Percentiles rank a stretch among this genome's conserved stretches.
Conservation (phyloP, 2,113 vertebrate genomes). For the Aphyosemion australe region DNA sequence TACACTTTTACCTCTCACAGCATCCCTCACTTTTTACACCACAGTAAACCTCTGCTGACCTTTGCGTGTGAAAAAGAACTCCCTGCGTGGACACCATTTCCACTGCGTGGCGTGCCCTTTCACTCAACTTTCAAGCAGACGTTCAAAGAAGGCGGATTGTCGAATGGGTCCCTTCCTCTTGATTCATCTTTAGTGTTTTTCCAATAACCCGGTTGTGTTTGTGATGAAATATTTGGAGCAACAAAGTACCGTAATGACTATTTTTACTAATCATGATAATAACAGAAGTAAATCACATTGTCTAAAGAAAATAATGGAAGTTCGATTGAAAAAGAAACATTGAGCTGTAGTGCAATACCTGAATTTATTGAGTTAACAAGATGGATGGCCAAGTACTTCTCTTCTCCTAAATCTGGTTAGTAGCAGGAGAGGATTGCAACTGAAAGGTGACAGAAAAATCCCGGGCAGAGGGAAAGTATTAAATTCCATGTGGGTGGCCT, state of each 20-base stretch:
- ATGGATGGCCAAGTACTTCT: too few relatives aligned
- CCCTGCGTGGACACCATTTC: conserved; percentile 9
- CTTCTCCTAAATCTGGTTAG: conserved; percentile 6
- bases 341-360: too few relatives aligned
- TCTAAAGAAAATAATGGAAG: too few relatives aligned
- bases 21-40: conserved; percentile 28
- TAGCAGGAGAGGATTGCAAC: background rate
- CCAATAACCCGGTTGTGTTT: too few relatives aligned
- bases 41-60: conserved; percentile 41
- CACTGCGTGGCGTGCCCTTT: conserved; percentile 41
- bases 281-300: too few relatives aligned
- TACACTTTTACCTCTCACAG: conserved; percentile 41
- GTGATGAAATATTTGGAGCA: too few relatives aligned
- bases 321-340: too few relatives aligned
- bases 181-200: conserved; percentile 7
- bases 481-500: conserved; percentile 65
- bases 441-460: conserved; percentile 16
- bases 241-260: too few relatives aligned
- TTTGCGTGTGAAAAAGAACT: conserved; percentile 37
- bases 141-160: conserved; percentile 35
- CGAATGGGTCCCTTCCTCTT: conserved; percentile 12
- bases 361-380: too few relatives aligned
- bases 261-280: too few relatives aligned
- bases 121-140: conserved; percentile 37
- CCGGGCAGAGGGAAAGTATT: conserved; percentile 32